Percentiles rank a stretch among this genome's conserved stretches.
These are phyloP conservation scores for Lithophane semibrunnea DNA, from an alignment of 2,888 invertebrate species.

Conservation along the genomic window DNA sequence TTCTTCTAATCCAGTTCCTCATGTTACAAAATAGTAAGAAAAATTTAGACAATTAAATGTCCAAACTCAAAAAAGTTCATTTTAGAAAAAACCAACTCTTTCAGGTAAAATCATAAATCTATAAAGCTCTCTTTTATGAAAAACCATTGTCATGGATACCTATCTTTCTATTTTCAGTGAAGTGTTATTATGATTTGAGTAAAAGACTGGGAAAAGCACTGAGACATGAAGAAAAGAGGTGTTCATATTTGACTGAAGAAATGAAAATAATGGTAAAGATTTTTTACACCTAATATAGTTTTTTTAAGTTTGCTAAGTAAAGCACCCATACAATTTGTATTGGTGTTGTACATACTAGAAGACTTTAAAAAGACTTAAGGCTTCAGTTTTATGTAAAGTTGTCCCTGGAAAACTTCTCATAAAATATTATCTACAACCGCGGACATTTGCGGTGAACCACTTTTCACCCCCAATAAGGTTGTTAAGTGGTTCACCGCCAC, in stretches of 20 bases:
- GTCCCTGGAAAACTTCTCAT: neutral
- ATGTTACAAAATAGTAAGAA: too few relatives aligned
- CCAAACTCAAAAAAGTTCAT: neutral
- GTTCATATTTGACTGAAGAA: conserved; percentile 96
- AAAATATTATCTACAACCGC: neutral
- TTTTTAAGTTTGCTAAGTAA: neutral
- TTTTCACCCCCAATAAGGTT: too few relatives aligned
- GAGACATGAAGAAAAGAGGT: conserved; percentile 97
- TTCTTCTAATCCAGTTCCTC: neutral
- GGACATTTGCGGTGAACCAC: too few relatives aligned
- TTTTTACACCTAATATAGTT: neutral
- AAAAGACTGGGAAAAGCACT: conserved; percentile 96
- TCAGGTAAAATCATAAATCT: neutral
- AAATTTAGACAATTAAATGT: neutral
- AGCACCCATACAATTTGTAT: neutral
- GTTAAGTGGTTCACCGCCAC: too few relatives aligned
- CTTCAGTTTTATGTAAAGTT: neutral
- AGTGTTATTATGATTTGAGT: conserved; percentile 98
- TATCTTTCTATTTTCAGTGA: conserved; percentile 89
- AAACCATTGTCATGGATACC: neutral
- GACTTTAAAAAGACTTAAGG: neutral
- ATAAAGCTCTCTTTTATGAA: too few relatives aligned
- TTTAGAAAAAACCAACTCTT: neutral
- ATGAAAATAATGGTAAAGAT: conserved; percentile 94
- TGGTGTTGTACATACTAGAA: neutral